Evolutionary conservation across 1,140 invertebrate genomes (phyloP).

Genomic region (Matsumurasca onukii): DNA sequence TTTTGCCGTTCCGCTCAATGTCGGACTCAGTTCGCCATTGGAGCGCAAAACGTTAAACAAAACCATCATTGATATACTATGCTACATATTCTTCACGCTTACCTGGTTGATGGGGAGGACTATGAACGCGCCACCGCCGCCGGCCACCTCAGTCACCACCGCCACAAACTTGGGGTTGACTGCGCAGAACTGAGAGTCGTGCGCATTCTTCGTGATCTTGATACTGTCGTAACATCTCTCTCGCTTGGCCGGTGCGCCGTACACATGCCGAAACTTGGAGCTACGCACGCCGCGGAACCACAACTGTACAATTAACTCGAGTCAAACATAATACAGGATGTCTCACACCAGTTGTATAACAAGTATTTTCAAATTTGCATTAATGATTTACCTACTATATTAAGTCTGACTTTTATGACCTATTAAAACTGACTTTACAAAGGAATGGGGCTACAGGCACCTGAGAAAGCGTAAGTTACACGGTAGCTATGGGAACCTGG

Average conservation of each 20-base stretch:
- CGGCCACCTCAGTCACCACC: slow-evolving; percentile 90
- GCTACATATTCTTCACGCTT: no score
- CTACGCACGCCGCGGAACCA: slow-evolving; percentile 83
- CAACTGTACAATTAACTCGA: slow-evolving; percentile 61
- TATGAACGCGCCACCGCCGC: slow-evolving; percentile 91
- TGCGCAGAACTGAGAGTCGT: slow-evolving; percentile 90
- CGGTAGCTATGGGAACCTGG: no score
- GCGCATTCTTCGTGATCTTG: slow-evolving; percentile 88
- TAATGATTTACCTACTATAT: background rate
- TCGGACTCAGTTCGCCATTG: no score
- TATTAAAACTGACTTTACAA: background rate
- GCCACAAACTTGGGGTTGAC: slow-evolving; percentile 95
- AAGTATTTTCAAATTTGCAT: background rate
- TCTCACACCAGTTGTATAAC: background rate
- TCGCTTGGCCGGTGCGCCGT: slow-evolving; percentile 81
- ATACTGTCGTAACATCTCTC: slow-evolving; percentile 93
- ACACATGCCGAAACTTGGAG: slow-evolving; percentile 92
- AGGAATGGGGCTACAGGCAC: no score
- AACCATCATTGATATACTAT: no score
- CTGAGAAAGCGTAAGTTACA: no score
- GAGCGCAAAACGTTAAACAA: no score
- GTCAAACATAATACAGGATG: slow-evolving; percentile 14
- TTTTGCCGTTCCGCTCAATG: no score
- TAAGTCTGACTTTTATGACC: background rate
- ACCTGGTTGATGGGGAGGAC: slow-evolving; percentile 89